phyloP scores from a whole-genome alignment of 2,888 invertebrate species.

The Lithodes maja region DNA sequence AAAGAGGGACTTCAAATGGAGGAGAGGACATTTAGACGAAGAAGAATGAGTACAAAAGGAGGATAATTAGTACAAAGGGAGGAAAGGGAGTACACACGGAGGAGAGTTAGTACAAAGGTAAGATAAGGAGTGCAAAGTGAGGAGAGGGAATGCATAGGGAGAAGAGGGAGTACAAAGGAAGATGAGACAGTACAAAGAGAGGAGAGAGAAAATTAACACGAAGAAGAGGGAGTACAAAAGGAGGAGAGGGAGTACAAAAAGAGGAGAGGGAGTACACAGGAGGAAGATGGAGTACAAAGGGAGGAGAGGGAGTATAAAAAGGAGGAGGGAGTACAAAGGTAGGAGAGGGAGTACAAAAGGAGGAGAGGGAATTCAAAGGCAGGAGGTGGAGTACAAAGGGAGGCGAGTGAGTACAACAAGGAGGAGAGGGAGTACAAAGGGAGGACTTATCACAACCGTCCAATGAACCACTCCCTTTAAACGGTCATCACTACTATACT shows the following conservation, averaged over 20 bases:
- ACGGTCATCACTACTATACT: background rate
- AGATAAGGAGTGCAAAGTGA: no score
- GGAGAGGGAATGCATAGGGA: background rate
- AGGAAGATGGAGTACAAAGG: background rate
- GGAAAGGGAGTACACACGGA: background rate
- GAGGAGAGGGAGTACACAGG: background rate
- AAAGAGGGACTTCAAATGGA: background rate
- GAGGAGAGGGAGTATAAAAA: background rate
- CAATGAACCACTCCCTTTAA: background rate
- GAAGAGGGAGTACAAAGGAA: background rate
- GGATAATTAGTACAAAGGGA: no score
- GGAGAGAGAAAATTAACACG: background rate
- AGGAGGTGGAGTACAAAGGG: background rate
- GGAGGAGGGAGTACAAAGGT: background rate
- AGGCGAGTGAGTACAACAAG: background rate
- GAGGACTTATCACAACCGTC: background rate
- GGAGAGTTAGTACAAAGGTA: no score
- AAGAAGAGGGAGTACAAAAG: constrained; percentile 11
- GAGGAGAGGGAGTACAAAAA: background rate
- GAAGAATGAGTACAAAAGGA: background rate
- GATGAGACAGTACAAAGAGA: background rate
- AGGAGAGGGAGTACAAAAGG: background rate
- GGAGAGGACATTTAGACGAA: background rate
- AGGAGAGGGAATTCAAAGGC: background rate
- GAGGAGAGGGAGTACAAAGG: background rate